Percentiles rank a stretch among this genome's conserved stretches.
These are phyloP conservation scores for Melipona quadrifasciata DNA, from an alignment of 1,140 invertebrate genomes.

Conservation along the genomic window DNA sequence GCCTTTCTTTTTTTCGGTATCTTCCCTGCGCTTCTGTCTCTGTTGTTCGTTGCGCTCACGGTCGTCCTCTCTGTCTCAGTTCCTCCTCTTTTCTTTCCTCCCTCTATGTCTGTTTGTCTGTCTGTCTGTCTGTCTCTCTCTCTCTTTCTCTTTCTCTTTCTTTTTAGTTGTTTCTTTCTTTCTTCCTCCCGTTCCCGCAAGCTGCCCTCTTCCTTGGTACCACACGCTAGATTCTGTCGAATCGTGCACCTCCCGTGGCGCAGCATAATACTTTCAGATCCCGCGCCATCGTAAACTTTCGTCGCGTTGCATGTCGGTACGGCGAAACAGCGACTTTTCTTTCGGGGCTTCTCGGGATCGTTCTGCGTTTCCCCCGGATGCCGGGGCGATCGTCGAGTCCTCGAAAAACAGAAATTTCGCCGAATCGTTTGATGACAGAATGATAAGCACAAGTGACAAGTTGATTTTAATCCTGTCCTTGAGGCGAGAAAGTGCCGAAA, in stretches of 20 bases:
- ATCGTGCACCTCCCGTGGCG: conserved; percentile 43
- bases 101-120: no score
- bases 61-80: neutral
- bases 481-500: no score
- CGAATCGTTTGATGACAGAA: neutral
- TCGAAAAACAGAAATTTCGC: no score
- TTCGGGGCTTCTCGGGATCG: neutral
- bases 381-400: no score
- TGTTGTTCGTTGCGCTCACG: neutral
- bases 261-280: conserved; percentile 31
- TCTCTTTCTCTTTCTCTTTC: neutral
- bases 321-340: neutral
- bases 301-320: conserved; percentile 6
- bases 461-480: neutral
- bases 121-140: no score
- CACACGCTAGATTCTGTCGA: conserved; percentile 45
- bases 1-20: conserved; percentile 32
- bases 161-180: neutral
- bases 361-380: no score
- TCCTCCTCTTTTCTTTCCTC: neutral
- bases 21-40: conserved; percentile 11
- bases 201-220: conserved; percentile 10
- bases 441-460: no score
- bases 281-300: conserved; percentile 39
- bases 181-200: no score